Conservation (phyloP, 30 jellyfish, hydroid and myxozoan genomes). For the Aurelia aurita complex sp. Pacific region DNA sequence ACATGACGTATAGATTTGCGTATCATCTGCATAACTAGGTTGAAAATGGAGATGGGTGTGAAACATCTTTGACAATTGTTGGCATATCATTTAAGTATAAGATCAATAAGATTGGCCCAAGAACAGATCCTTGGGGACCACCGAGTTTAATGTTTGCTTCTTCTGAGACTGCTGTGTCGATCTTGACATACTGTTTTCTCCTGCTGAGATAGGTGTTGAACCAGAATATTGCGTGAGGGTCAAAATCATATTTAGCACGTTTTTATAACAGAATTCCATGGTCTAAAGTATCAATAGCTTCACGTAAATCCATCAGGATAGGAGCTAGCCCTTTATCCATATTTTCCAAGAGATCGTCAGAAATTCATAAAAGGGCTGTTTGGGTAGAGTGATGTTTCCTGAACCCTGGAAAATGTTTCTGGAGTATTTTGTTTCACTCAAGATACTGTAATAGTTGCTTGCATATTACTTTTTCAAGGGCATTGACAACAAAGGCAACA, state of each 20-base stretch:
- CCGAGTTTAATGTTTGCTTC: slow-evolving; percentile 36
- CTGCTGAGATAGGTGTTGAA: too few species aligned
- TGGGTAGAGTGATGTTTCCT: slow-evolving; percentile 36
- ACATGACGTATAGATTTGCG: slow-evolving; percentile 40
- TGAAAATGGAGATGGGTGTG: slow-evolving; percentile 31
- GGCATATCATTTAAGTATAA: slow-evolving; percentile 29
- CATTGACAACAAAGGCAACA: slow-evolving; percentile 30
- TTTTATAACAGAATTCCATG: slow-evolving; percentile 36
- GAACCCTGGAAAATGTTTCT: too few species aligned
- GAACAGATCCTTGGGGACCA: slow-evolving; percentile 35
- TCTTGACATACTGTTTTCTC: slow-evolving; percentile 21
- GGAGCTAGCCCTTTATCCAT: slow-evolving; percentile 49
- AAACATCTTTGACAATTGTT: slow-evolving; percentile 33
- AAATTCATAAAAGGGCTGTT: slow-evolving; percentile 15
- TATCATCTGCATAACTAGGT: slow-evolving; percentile 34
- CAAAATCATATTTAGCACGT: slow-evolving; percentile 28
- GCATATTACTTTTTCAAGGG: slow-evolving; percentile 43
- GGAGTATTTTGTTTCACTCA: slow-evolving; percentile 41
- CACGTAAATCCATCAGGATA: slow-evolving; percentile 45
- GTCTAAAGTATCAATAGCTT: slow-evolving; percentile 42
- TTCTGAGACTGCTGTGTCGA: slow-evolving; percentile 22
- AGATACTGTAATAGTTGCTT: slow-evolving; percentile 28
- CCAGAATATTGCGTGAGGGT: slow-evolving; percentile 36
- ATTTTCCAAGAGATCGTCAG: slow-evolving; percentile 48
- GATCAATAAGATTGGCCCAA: slow-evolving; percentile 36